Percentiles rank a stretch among this genome's conserved stretches.
phyloP scores from a whole-genome alignment of 1,140 invertebrate genomes.

The Galleria mellonella region DNA sequence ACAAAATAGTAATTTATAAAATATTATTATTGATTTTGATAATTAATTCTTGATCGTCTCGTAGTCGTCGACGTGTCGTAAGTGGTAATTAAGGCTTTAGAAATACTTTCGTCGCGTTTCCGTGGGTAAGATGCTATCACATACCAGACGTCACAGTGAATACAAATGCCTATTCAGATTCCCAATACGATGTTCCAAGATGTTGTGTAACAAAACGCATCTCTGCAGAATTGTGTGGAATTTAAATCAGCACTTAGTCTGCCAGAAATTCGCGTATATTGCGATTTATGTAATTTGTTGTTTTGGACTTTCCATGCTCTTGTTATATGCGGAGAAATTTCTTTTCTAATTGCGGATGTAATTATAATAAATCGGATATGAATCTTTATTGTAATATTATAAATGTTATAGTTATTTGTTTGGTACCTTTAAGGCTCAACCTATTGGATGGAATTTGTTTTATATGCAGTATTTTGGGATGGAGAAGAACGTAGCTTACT shows the following conservation, averaged over 20 bases:
- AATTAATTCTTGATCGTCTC: no score
- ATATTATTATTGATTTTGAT: no score
- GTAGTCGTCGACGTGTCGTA: conserved; percentile 4
- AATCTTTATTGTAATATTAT: no score
- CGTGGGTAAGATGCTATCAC: conserved; percentile 52
- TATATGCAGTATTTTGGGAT: no score
- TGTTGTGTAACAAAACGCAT: conserved; percentile 25
- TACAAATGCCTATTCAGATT: conserved; percentile 34
- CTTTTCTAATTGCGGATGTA: no score
- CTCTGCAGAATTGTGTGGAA: conserved; percentile 8
- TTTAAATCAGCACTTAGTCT: conserved; percentile 4
- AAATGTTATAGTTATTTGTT: no score
- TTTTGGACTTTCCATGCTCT: background rate
- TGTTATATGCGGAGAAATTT: background rate
- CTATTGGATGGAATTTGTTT: no score
- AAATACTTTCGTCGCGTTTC: conserved; percentile 39
- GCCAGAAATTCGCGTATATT: conserved; percentile 6
- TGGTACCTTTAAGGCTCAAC: no score
- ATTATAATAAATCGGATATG: no score
- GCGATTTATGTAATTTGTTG: conserved; percentile 1
- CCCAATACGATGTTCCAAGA: conserved; percentile 30
- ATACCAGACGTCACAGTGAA: conserved; percentile 22
- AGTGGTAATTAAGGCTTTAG: conserved; percentile 9
- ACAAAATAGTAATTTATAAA: no score
- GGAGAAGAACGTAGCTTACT: no score